These are phyloP conservation scores for Xiphophorus couchianus DNA, from an alignment of 2,113 vertebrate genomes.

Conservation along the genomic window DNA sequence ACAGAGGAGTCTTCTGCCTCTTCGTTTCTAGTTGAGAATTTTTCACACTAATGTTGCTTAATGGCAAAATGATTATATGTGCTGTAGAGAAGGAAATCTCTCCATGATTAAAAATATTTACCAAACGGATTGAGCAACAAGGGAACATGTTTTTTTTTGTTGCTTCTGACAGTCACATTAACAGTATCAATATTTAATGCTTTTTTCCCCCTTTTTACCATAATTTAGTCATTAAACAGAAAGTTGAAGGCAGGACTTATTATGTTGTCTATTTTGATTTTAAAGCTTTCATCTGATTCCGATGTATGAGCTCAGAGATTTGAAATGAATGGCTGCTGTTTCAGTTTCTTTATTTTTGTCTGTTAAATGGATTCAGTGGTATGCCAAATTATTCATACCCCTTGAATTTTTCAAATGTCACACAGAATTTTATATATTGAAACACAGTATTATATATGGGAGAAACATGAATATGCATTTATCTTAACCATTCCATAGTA, in stretches of 20 bases:
- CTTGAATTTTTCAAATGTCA: too few species aligned
- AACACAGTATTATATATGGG: too few species aligned
- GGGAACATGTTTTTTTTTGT: not conserved
- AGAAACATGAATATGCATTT: too few species aligned
- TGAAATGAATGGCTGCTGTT: too few species aligned
- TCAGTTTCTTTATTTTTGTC: too few species aligned
- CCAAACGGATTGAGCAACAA: not conserved
- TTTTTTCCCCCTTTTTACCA: slow-evolving; percentile 3
- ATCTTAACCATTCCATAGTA: too few species aligned
- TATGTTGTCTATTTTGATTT: slow-evolving; percentile 8
- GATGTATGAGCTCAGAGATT: not conserved
- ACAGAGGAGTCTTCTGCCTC: not conserved
- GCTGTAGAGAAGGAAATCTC: not conserved
- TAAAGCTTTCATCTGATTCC: slow-evolving; percentile 22
- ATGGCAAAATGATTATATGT: not conserved
- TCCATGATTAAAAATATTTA: not conserved
- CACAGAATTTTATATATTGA: too few species aligned
- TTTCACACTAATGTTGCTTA: not conserved
- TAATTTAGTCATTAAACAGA: not conserved
- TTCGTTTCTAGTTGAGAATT: not conserved
- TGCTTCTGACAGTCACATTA: not conserved
- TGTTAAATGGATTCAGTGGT: too few species aligned
- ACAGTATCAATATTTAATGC: not conserved
- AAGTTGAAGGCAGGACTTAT: not conserved
- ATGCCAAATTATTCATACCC: not conserved